Conservation (phyloP, 2,797 vertebrate species). For the Scolopax rusticola region DNA sequence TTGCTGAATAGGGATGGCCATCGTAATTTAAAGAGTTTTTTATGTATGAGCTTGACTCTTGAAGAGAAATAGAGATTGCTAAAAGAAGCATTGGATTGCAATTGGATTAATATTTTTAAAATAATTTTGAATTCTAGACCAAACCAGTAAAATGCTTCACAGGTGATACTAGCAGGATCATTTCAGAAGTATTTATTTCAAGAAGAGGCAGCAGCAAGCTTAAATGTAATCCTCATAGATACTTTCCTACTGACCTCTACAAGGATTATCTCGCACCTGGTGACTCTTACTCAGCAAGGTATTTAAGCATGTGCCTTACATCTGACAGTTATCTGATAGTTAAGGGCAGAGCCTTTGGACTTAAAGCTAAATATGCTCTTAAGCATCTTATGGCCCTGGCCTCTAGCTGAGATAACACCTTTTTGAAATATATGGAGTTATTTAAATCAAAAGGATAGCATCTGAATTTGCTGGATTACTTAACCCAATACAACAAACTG, state of each 20-base stretch:
- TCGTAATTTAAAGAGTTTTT: background rate
- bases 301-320: background rate
- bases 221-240: background rate
- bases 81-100: background rate
- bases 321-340: background rate
- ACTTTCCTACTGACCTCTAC: background rate
- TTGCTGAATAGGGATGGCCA: background rate
- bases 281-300: background rate
- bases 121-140: background rate
- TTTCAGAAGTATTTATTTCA: background rate
- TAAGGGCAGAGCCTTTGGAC: background rate
- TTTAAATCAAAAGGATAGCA: background rate
- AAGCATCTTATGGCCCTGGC: background rate
- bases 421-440: fast-evolving
- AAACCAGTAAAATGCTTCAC: background rate
- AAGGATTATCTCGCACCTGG: background rate
- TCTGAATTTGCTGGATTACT: background rate
- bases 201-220: background rate
- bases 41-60: background rate
- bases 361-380: background rate
- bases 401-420: background rate
- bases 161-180: background rate
- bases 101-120: background rate
- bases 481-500: background rate
- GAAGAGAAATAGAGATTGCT: background rate